Evolutionary conservation across 2,113 vertebrate species (phyloP), one percentile per base, ranked within the genome.

Genomic region (Pogona vitticeps): DNA sequence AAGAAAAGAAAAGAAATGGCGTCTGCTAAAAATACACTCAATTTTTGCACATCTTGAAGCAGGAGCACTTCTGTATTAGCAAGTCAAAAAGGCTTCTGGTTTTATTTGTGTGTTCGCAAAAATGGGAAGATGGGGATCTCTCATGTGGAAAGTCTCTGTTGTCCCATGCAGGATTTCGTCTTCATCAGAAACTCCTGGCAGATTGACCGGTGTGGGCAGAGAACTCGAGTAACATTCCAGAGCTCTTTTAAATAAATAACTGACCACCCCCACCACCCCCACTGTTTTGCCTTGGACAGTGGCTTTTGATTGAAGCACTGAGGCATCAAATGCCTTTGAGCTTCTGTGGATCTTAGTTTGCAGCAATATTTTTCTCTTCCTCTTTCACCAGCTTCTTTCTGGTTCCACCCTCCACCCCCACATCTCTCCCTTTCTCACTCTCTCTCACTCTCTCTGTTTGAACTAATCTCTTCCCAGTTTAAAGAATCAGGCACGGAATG

Each of bases 221-320:
- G 93, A 76, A 91, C 84, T 52, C 84, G 88, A 93, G 77, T 89
- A 80, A 65, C 0, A 0, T 94, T 89, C 90, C 28, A 0, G 33
- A 83, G 90, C 76, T 88, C 93, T 81, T 91, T 94, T 87, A 92
- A 95, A 94, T 94, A 93, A 94, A 93, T 89, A 92, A 93, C 82
- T 56, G 75, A 90, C 80, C n/a, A n/a, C n/a, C n/a, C n/a, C n/a
- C n/a, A n/a, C n/a, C n/a, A n/a, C n/a, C 86, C 86, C 1, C 8
- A 89, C 82, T 59, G 77, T 85, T 89, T 92, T 0, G 21, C 87
- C 67, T 87, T 71, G 82, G 86, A 93, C 91, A 92, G 92, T 91
- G 91, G 93, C 91, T 90, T 92, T 81, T 94, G 75, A 79, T 88
- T 90, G 87, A 87, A 86, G 76, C 14, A 0, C 36, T 93, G 83